Evolutionary conservation across 2,888 invertebrate genomes (phyloP).

Genomic region (Oeneis ivallda): DNA sequence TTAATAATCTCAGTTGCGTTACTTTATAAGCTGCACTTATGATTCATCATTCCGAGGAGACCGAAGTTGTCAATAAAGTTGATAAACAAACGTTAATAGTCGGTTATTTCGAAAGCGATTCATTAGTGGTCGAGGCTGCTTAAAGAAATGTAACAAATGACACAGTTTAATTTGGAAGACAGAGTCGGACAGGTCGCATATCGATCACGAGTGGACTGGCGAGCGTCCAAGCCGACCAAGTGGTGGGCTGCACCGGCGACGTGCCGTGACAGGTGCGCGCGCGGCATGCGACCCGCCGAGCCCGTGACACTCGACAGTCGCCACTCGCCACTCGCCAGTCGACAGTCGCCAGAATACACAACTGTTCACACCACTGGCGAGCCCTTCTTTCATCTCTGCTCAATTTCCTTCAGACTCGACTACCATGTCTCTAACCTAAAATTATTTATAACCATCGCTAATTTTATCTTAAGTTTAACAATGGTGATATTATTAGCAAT

Average conservation of each 20-base stretch:
- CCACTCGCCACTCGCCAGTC: constrained; percentile 32
- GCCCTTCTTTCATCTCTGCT: constrained; percentile 31
- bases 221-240: constrained; percentile 72
- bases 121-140: constrained; percentile 69
- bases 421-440: background rate
- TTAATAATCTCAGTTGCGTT: constrained; percentile 31
- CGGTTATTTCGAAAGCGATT: constrained; percentile 52
- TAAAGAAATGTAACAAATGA: constrained; percentile 77
- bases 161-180: constrained; percentile 80
- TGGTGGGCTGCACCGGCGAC: constrained; percentile 77
- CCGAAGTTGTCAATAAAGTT: constrained; percentile 33
- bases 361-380: constrained; percentile 51
- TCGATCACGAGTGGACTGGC: constrained; percentile 76
- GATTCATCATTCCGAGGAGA: constrained; percentile 26
- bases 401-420: constrained; percentile 1
- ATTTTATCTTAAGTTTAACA: background rate
- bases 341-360: too few relatives aligned
- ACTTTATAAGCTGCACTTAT: constrained; percentile 27
- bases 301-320: constrained; percentile 62
- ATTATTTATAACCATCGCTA: background rate
- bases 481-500: too few relatives aligned
- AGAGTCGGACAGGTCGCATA: constrained; percentile 72
- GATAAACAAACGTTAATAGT: constrained; percentile 48
- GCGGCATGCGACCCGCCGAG: constrained; percentile 60
- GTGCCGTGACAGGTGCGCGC: constrained; percentile 73